Percentiles rank a stretch among this genome's conserved stretches.
phyloP scores from a whole-genome alignment of 2,888 invertebrate genomes.

The Eupithecia subumbrata region DNA sequence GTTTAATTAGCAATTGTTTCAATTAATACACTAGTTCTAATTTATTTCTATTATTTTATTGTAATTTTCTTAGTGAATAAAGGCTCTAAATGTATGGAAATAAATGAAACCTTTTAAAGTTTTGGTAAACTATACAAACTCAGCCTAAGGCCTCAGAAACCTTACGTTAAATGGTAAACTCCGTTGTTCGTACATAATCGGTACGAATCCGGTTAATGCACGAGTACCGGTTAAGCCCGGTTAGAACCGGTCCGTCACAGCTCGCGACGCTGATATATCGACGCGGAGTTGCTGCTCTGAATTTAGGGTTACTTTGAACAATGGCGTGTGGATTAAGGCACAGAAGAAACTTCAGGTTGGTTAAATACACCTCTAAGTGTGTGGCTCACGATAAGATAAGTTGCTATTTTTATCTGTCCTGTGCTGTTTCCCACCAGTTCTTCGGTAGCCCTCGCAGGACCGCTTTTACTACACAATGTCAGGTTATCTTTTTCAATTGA shows the following conservation, averaged over 20 bases:
- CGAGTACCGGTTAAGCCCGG: constrained; percentile 20
- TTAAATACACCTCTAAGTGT: neutral
- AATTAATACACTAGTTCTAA: no score
- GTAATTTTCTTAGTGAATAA: no score
- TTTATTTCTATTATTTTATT: no score
- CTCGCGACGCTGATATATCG: constrained; percentile 43
- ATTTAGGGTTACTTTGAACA: constrained; percentile 37
- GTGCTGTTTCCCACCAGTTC: no score
- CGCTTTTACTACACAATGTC: no score
- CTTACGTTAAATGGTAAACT: neutral
- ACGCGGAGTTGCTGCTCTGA: constrained; percentile 39
- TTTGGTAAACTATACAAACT: neutral
- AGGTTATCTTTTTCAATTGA: no score
- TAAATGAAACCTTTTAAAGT: neutral
- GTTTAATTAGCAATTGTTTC: no score
- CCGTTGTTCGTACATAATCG: constrained; percentile 1
- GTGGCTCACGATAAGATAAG: no score
- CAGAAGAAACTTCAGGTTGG: neutral
- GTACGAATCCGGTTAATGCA: constrained; percentile 21
- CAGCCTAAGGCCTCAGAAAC: neutral
- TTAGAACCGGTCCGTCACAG: constrained; percentile 38
- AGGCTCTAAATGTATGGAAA: neutral
- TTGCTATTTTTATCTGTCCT: no score
- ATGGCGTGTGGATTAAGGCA: neutral
- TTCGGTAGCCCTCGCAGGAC: no score